phyloP scores from a whole-genome alignment of 2,888 invertebrate genomes.

The Sesia apiformis region DNA sequence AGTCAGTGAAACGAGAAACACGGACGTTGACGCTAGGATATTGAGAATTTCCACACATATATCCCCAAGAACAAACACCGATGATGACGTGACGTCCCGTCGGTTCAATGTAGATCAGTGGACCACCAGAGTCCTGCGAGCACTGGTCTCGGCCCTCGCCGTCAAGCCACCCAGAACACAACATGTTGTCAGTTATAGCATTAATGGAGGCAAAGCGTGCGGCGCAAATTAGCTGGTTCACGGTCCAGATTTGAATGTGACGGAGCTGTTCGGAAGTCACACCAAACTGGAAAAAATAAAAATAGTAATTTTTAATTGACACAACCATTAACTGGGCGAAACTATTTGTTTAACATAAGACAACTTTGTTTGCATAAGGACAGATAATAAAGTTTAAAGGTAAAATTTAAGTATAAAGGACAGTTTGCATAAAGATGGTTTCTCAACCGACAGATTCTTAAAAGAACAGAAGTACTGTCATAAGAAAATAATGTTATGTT shows the following conservation, averaged over 20 bases:
- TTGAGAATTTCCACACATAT: slow-evolving; percentile 20
- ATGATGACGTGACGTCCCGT: slow-evolving; percentile 22
- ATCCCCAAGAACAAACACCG: slow-evolving; percentile 37
- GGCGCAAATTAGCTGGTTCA: slow-evolving; percentile 26
- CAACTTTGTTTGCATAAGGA: too few species aligned
- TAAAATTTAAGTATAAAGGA: too few species aligned
- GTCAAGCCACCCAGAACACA: slow-evolving; percentile 33
- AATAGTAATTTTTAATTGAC: too few species aligned
- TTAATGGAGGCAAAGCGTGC: slow-evolving; percentile 22
- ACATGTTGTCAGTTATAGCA: slow-evolving; percentile 26
- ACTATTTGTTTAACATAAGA: too few species aligned
- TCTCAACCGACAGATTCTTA: too few species aligned
- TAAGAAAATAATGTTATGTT: too few species aligned
- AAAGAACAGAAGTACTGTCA: too few species aligned
- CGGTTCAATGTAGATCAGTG: slow-evolving; percentile 24
- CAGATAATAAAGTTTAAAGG: too few species aligned
- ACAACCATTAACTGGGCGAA: too few species aligned
- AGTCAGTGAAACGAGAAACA: slow-evolving; percentile 27
- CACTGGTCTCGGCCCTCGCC: slow-evolving; percentile 51
- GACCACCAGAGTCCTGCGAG: slow-evolving; percentile 42
- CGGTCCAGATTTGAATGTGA: slow-evolving; percentile 27
- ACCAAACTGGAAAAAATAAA: slow-evolving; percentile 16
- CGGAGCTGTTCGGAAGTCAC: slow-evolving; percentile 27
- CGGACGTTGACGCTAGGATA: slow-evolving; percentile 39
- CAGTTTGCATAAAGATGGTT: too few species aligned